Conservation (phyloP, 2,888 invertebrate species). For the Pseudococcus viburni region DNA sequence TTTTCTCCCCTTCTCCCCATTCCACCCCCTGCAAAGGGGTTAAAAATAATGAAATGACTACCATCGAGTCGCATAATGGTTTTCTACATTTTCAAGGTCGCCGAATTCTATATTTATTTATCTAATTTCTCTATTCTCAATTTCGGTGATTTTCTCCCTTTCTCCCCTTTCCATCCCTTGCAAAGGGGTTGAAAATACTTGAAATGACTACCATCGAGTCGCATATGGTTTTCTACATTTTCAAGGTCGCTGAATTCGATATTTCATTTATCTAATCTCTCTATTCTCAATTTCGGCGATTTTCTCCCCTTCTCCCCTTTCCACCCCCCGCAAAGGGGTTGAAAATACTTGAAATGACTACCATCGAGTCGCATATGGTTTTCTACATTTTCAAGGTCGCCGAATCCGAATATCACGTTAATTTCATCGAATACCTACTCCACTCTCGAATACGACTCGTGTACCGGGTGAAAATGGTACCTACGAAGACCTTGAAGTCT, state of each 20-base stretch:
- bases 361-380: constrained; percentile 39
- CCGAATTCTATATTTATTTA: not conserved
- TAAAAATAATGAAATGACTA: not conserved
- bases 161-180: not conserved
- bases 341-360: not conserved
- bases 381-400: constrained; percentile 12
- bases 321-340: not conserved
- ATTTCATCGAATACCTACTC: not conserved
- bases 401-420: constrained; percentile 8
- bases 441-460: not conserved
- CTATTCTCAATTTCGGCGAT: not conserved
- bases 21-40: not conserved
- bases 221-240: constrained; percentile 25
- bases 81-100: not conserved
- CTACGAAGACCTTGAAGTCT: not conserved
- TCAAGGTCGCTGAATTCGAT: not conserved
- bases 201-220: not conserved
- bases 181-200: not conserved
- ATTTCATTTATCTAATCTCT: no score
- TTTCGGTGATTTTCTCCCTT: not conserved
- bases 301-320: not conserved
- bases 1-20: not conserved
- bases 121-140: not conserved
- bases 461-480: not conserved
- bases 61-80: constrained; percentile 26